phyloP scores from a whole-genome alignment of 1,140 invertebrate genomes.

The Neoseiulus cucumeris region DNA sequence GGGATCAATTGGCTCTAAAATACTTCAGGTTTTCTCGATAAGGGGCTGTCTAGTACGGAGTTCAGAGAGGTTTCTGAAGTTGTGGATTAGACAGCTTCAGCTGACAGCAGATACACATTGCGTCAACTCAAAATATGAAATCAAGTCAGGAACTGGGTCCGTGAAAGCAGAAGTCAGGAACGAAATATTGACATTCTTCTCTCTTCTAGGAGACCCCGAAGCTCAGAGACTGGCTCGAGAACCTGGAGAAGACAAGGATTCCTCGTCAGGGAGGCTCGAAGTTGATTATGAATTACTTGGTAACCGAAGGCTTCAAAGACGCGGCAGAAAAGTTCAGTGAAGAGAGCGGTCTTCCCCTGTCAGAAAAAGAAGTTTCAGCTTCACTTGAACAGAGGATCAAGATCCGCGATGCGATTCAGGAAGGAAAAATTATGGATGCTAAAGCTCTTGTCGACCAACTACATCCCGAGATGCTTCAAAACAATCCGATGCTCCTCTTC shows the following conservation, averaged over 20 bases:
- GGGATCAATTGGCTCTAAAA: no score
- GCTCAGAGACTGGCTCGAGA: conserved; percentile 41
- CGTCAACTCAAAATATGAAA: no score
- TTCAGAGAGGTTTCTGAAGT: no score
- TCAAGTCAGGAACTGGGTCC: no score
- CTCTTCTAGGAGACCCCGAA: no score
- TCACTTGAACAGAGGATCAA: conserved; percentile 73
- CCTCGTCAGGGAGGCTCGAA: conserved; percentile 82
- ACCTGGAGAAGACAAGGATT: conserved; percentile 54
- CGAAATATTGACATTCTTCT: no score
- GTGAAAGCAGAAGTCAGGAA: no score
- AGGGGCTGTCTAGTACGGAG: no score
- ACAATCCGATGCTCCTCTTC: conserved; percentile 84
- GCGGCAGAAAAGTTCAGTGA: conserved; percentile 89
- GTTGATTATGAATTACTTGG: conserved; percentile 94
- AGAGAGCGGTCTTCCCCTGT: conserved; percentile 58
- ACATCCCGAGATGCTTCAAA: conserved; percentile 82
- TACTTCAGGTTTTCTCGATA: no score
- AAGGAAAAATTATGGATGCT: conserved; percentile 75
- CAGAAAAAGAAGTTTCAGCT: neutral
- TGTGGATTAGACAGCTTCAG: no score
- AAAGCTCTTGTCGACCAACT: conserved; percentile 78
- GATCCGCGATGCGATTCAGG: conserved; percentile 82
- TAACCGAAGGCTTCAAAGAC: conserved; percentile 89
- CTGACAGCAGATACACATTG: no score